These are phyloP conservation scores for Trypoxylus dichotomus DNA, from an alignment of 1,140 invertebrate species.

Conservation along the genomic window DNA sequence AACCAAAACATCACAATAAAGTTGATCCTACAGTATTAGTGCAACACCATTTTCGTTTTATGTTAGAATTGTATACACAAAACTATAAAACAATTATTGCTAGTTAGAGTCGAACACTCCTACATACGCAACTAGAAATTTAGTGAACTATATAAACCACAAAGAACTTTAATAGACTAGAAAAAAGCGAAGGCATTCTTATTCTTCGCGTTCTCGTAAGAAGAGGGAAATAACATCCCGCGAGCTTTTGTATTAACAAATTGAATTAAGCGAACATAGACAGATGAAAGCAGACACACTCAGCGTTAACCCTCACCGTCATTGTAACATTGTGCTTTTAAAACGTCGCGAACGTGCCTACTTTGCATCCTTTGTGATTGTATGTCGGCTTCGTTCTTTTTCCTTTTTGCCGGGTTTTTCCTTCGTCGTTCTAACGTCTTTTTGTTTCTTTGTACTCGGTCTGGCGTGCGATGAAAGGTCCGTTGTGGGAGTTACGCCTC, in stretches of 20 bases:
- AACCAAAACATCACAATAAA: too few relatives aligned
- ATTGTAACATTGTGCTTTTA: conserved; percentile 20
- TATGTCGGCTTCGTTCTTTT: conserved; percentile 16
- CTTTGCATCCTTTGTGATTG: conserved; percentile 35
- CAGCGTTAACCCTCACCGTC: not conserved
- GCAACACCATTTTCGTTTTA: too few relatives aligned
- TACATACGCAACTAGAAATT: not conserved
- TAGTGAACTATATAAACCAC: not conserved
- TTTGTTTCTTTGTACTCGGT: conserved; percentile 32
- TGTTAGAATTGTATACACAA: too few relatives aligned
- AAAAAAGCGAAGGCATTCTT: not conserved
- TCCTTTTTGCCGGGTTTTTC: not conserved
- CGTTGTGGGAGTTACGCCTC: conserved; percentile 30
- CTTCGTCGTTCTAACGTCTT: not conserved
- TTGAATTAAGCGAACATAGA: conserved; percentile 7
- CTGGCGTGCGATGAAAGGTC: conserved; percentile 26
- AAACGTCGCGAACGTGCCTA: conserved; percentile 31
- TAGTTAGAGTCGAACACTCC: too few relatives aligned
- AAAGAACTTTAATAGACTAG: too few relatives aligned
- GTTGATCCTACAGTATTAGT: too few relatives aligned
- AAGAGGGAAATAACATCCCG: not conserved
- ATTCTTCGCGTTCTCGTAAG: not conserved
- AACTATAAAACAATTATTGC: too few relatives aligned
- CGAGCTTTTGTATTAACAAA: conserved; percentile 14
- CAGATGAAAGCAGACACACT: not conserved